Conservation (phyloP, 2,888 invertebrate species). For the Archips xylosteana region DNA sequence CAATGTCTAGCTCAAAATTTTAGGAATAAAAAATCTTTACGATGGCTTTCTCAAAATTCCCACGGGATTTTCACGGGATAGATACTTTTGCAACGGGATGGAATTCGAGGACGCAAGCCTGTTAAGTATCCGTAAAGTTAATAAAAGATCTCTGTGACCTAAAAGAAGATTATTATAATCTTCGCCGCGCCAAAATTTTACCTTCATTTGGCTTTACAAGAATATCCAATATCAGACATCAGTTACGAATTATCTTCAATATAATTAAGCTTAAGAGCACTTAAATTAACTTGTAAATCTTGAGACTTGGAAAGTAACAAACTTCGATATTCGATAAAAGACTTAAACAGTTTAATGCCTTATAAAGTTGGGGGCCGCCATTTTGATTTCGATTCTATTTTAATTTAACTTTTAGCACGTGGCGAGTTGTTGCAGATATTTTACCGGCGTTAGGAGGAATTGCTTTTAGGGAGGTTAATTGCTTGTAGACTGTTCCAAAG, state of each 20-base stretch:
- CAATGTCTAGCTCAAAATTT: no score
- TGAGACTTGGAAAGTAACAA: constrained; percentile 40
- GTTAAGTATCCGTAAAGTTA: no score
- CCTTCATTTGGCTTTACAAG: constrained; percentile 2
- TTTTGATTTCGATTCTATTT: constrained; percentile 35
- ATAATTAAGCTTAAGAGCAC: constrained; percentile 41
- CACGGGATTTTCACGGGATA: no score
- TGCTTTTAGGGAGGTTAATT: constrained; percentile 21
- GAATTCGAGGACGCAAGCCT: no score
- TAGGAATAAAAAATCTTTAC: no score
- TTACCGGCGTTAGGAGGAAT: constrained; percentile 44
- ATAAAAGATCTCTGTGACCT: not conserved
- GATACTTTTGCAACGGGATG: no score
- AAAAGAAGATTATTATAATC: not conserved
- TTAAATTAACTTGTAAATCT: constrained; percentile 43
- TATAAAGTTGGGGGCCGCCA: constrained; percentile 37
- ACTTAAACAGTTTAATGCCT: constrained; percentile 41
- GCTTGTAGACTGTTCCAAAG: not conserved
- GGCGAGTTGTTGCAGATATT: constrained; percentile 23
- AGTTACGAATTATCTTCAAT: constrained; percentile 40
- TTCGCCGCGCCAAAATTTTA: not conserved
- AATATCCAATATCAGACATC: constrained; percentile 38
- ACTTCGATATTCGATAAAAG: constrained; percentile 42
- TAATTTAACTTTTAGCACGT: constrained; percentile 37
- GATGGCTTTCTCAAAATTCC: no score